phyloP scores from a whole-genome alignment of 2,888 invertebrate species.

The Tetropium fuscum region DNA sequence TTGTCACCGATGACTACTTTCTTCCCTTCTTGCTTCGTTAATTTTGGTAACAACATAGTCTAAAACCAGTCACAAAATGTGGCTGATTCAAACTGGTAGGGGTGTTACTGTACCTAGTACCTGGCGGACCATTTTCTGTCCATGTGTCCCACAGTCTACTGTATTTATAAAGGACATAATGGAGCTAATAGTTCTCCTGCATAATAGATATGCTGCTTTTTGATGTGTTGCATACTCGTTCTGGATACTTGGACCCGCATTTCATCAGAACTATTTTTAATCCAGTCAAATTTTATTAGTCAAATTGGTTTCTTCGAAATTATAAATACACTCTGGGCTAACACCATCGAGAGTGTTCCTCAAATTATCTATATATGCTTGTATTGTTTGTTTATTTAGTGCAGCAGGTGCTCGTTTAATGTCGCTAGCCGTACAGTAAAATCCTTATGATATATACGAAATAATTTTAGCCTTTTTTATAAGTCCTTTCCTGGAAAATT shows the following conservation, averaged over 20 bases:
- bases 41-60: slow-evolving; percentile 4
- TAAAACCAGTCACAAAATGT: slow-evolving; percentile 35
- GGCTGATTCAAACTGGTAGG: slow-evolving; percentile 41
- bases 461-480: too few species aligned
- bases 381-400: background rate
- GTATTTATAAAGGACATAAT: slow-evolving; percentile 45
- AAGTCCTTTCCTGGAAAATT: slow-evolving; percentile 11
- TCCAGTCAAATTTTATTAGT: slow-evolving; percentile 55
- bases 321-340: slow-evolving; percentile 1
- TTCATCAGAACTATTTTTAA: slow-evolving; percentile 41
- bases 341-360: background rate
- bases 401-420: background rate
- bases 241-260: slow-evolving; percentile 48
- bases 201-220: slow-evolving; percentile 51
- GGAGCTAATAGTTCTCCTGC: slow-evolving; percentile 51
- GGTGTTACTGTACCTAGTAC: slow-evolving; percentile 44
- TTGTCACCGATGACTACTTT: slow-evolving; percentile 58
- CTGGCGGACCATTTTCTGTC: slow-evolving; percentile 49
- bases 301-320: slow-evolving; percentile 47
- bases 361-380: background rate
- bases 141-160: slow-evolving; percentile 53
- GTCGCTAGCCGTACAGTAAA: slow-evolving; percentile 4
- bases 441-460: slow-evolving; percentile 3
- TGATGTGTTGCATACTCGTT: slow-evolving; percentile 49
- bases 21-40: slow-evolving; percentile 32